These are phyloP conservation scores for Danaus chrysippus DNA, from an alignment of 2,888 invertebrate genomes.

Conservation along the genomic window DNA sequence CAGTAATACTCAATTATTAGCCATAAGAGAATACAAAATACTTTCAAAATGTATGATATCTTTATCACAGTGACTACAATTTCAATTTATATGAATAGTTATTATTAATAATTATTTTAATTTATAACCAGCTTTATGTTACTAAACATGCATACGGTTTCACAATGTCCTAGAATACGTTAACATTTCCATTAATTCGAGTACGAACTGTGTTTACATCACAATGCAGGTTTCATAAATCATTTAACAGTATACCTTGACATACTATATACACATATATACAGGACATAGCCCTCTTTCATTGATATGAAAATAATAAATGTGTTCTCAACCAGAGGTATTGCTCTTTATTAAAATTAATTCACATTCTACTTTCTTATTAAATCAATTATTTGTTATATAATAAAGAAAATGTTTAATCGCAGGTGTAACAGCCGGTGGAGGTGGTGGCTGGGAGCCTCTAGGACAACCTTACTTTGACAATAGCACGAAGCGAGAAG, in stretches of 20 bases:
- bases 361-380: too few relatives aligned
- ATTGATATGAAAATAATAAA: not conserved
- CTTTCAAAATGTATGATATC: not conserved
- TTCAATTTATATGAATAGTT: too few relatives aligned
- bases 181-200: not conserved
- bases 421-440: conserved; percentile 72
- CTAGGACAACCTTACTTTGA: conserved; percentile 94
- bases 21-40: not conserved
- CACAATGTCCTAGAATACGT: not conserved
- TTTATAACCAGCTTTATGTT: conserved; percentile 1
- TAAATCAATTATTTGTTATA: too few relatives aligned
- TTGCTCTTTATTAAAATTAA: too few relatives aligned
- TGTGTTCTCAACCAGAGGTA: conserved; percentile 26
- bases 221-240: conserved; percentile 2
- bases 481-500: conserved; percentile 90
- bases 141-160: conserved; percentile 3
- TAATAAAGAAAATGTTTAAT: conserved; percentile 14
- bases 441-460: conserved; percentile 82
- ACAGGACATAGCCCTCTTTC: not conserved
- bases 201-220: not conserved
- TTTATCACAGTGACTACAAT: not conserved
- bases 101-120: too few relatives aligned
- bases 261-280: not conserved
- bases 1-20: not conserved
- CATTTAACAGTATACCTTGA: not conserved